Percentiles rank a stretch among this genome's conserved stretches.
phyloP scores from a whole-genome alignment of 2,888 invertebrate genomes.

The Rotaria macrura region DNA sequence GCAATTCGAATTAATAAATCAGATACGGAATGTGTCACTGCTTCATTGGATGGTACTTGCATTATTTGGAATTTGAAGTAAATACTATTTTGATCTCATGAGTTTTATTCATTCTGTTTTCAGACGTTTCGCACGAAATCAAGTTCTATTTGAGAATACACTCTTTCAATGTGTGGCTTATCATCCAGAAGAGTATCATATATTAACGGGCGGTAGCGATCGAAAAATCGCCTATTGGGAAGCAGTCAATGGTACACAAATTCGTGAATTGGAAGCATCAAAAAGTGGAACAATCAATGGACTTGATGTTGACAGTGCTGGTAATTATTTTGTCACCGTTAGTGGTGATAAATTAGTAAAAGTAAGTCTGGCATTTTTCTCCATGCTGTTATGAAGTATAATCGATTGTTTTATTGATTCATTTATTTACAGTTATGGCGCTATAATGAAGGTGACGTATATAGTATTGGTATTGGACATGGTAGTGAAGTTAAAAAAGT shows the following conservation, averaged over 20 bases:
- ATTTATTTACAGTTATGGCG: constrained; percentile 70
- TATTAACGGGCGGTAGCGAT: constrained; percentile 74
- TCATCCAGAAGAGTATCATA: constrained; percentile 57
- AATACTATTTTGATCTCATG: constrained; percentile 35
- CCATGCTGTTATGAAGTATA: neutral
- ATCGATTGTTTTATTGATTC: no score
- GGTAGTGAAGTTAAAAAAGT: constrained; percentile 69
- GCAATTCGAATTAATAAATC: constrained; percentile 66
- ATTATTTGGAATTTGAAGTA: constrained; percentile 81
- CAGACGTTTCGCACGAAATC: constrained; percentile 62
- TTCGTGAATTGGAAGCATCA: constrained; percentile 57
- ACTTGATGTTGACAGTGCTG: constrained; percentile 63
- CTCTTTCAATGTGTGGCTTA: constrained; percentile 52
- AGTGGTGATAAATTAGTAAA: constrained; percentile 65
- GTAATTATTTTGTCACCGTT: constrained; percentile 68
- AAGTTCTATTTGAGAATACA: constrained; percentile 70
- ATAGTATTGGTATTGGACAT: constrained; percentile 72
- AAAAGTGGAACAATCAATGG: constrained; percentile 64
- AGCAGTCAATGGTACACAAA: constrained; percentile 67
- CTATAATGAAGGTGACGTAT: constrained; percentile 66
- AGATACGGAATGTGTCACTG: constrained; percentile 72
- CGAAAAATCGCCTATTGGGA: constrained; percentile 77
- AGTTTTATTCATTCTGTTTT: neutral
- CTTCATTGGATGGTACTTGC: constrained; percentile 80
- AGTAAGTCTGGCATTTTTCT: neutral